Base-by-base conservation (phyloP, 2,113 vertebrate species). In the Clarias macrocephalus region DNA sequence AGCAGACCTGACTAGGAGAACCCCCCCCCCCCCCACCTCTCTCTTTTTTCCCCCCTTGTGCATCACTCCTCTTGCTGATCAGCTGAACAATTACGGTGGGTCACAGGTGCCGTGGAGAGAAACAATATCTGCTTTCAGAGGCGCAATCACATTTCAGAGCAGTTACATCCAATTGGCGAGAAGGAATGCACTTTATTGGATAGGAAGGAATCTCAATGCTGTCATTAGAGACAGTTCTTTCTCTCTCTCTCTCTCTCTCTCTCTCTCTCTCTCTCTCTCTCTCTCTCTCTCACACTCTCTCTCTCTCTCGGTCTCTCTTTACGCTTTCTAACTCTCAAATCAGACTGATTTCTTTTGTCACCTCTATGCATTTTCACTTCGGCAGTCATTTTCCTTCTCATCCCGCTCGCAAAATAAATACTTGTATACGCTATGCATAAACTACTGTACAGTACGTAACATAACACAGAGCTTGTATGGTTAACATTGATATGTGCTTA, bases 121-220 rank as follows among this genome's bases (percentile, higher is more conserved):
- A 89, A 91, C 90, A 91, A 91, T 91, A 91, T 91, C 88, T 89
- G 72, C 88, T 91, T 91, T 91, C 88, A 91, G 79, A 84, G 79
- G 79, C 3, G 77, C 83, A 91, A 89, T 91, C 87, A 63, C 87
- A 85, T 91, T 87, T 88, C 80, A 80, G 90, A 75, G 83, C 85
- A 89, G 90, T 91, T 88, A 88, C 88, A 89, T 89, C 87, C 77
- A 89, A 89, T 87, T 88, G 88, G 85, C 59, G 70, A 85, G 85
- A 59, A 59, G 85, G 88, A 87, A 91, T 89, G 90, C 83, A 88
- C 73, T 87, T 80, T 80, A 65, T 83, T 85, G 65, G 82, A 62
- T 66, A 70, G 85, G 79, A 85, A 89, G 68, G 88, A 87, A 89
- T 83, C 62, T 80, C 85, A 85, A 85, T 82, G 82, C 56, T 65